Percentiles rank a stretch among this genome's conserved stretches.
phyloP scores from a whole-genome alignment of 2,113 vertebrate genomes.

The Callionymus lyra region DNA sequence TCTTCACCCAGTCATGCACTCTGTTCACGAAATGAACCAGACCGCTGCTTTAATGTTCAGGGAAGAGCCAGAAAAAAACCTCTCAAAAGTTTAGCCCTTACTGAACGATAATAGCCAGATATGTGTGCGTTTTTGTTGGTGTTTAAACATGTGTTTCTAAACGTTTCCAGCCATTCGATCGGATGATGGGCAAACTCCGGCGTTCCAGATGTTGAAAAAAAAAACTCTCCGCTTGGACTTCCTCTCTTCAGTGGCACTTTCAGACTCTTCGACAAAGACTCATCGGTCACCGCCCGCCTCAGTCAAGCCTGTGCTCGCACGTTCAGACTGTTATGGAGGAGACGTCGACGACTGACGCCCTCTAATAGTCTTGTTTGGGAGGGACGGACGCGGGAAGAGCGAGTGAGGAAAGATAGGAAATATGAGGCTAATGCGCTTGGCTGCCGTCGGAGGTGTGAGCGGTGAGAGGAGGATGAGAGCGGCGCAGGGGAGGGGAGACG shows the following conservation, averaged over 20 bases:
- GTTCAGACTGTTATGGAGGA: conserved; percentile 28
- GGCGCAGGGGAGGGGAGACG: conserved; percentile 12
- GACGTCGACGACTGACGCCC: conserved; percentile 28
- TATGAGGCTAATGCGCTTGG: conserved; percentile 13
- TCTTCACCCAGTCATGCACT: too few relatives aligned
- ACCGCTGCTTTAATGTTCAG: too few relatives aligned
- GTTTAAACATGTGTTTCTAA: neutral
- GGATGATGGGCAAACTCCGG: conserved; percentile 2
- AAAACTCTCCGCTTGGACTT: conserved; percentile 5
- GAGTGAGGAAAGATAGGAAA: conserved; percentile 4
- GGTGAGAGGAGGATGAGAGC: conserved; percentile 9
- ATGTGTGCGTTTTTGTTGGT: neutral
- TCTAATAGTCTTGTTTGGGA: conserved; percentile 26
- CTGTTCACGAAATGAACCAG: too few relatives aligned
- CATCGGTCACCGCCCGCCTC: conserved; percentile 28
- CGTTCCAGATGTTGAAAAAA: conserved; percentile 8
- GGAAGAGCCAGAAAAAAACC: too few relatives aligned
- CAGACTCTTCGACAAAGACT: conserved; percentile 12
- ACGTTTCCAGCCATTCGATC: too few relatives aligned
- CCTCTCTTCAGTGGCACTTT: conserved; percentile 17
- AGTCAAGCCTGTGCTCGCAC: conserved; percentile 10
- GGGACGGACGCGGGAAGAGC: neutral
- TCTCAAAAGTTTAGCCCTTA: too few relatives aligned
- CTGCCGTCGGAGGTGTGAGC: conserved; percentile 21
- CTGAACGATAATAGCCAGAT: too few relatives aligned